A percentile compares a stretch with the other conserved stretches of the same genome.
These are phyloP conservation scores for Alviniconcha strummeri DNA, from an alignment of 2,888 invertebrate species.

Conservation along the genomic window DNA sequence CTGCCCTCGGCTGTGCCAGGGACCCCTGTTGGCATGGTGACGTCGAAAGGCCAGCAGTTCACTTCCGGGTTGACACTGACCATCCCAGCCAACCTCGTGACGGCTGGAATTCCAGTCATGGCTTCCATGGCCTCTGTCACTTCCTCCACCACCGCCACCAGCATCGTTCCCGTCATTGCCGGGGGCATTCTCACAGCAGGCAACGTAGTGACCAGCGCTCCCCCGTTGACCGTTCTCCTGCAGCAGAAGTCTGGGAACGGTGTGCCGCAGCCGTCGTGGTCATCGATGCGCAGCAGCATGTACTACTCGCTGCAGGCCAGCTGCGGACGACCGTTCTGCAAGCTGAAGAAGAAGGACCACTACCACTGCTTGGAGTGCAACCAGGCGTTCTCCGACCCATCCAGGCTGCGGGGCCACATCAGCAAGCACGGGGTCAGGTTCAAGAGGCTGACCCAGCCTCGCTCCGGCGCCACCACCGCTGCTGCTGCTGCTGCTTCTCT, in stretches of 20 bases:
- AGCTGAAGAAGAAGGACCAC: conserved; percentile 85
- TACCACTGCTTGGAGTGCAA: conserved; percentile 88
- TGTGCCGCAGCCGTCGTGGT: conserved; percentile 47
- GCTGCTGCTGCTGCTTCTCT: not conserved
- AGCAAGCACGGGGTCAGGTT: conserved; percentile 78
- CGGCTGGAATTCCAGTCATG: conserved; percentile 35
- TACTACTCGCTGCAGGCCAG: conserved; percentile 64
- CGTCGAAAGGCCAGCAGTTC: conserved; percentile 13
- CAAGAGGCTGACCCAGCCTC: conserved; percentile 38
- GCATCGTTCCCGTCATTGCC: conserved; percentile 23
- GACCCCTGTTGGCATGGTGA: not conserved
- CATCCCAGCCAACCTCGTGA: conserved; percentile 32
- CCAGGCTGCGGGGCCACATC: conserved; percentile 82
- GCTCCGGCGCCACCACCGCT: not conserved
- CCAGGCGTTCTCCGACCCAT: conserved; percentile 85
- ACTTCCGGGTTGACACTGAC: conserved; percentile 32
- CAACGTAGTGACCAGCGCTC: conserved; percentile 27
- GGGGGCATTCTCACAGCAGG: conserved; percentile 24
- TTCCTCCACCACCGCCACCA: conserved; percentile 24
- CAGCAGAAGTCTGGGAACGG: conserved; percentile 48
- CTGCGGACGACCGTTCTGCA: conserved; percentile 87
- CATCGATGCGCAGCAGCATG: conserved; percentile 60
- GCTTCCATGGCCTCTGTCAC: conserved; percentile 28
- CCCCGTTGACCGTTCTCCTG: conserved; percentile 56
- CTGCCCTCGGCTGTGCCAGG: conserved; percentile 24